Evolutionary conservation across 2,797 vertebrate species (phyloP).

Genomic region (Macropus fuliginosus): DNA sequence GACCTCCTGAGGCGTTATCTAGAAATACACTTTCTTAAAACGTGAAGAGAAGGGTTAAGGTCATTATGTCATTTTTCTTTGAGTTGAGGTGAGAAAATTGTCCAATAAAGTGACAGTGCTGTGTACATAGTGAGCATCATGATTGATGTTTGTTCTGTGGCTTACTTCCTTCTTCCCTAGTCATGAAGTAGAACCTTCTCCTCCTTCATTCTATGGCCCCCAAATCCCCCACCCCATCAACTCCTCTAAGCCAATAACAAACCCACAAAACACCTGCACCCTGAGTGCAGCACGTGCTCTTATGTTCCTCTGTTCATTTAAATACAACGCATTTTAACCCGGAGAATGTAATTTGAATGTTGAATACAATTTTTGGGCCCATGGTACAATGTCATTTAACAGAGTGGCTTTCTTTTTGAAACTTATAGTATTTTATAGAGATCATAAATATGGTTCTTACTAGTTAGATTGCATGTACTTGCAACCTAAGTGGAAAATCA

Average conservation of each 20-base stretch:
- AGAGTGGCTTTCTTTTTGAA: conserved; percentile 12
- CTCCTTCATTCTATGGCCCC: not conserved
- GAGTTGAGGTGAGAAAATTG: not conserved
- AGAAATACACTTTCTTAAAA: not conserved
- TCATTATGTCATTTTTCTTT: not conserved
- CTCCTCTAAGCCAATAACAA: not conserved
- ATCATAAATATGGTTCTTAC: not conserved
- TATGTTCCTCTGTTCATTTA: not conserved
- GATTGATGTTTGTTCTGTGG: not conserved
- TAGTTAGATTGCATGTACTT: not conserved
- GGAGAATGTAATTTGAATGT: not conserved
- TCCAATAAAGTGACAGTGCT: not conserved
- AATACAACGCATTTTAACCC: not conserved
- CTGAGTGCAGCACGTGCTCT: not conserved
- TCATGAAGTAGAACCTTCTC: conserved; percentile 12
- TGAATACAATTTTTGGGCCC: not conserved
- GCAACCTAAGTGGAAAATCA: not conserved
- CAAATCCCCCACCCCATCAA: not conserved
- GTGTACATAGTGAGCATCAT: not conserved
- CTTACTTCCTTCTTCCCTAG: not conserved
- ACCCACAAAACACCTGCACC: not conserved
- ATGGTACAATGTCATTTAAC: not conserved
- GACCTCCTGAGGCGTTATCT: not conserved
- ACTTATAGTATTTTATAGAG: conserved; percentile 17
- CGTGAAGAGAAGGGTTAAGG: not conserved